Evolutionary conservation across 2,113 vertebrate genomes (phyloP).

Genomic region (Cyprinodon brontotheroides): DNA sequence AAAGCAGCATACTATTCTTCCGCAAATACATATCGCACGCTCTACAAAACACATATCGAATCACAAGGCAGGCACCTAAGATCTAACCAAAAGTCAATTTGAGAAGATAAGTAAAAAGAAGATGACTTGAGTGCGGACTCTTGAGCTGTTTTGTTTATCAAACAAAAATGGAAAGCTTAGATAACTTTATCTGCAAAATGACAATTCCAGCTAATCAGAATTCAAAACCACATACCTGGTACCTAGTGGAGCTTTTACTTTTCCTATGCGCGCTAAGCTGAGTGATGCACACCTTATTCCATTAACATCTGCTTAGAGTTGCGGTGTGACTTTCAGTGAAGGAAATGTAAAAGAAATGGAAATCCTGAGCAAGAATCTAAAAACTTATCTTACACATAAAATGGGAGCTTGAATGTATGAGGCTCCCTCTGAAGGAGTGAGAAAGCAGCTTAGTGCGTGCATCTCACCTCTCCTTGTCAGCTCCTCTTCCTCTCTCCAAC

Average conservation of each 20-base stretch:
- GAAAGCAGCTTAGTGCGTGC: slow-evolving; percentile 40
- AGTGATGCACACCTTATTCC: no score
- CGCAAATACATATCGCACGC: no score
- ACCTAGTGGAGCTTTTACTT: no score
- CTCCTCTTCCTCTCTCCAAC: slow-evolving; percentile 10
- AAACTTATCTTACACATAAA: slow-evolving; percentile 43
- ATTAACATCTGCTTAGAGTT: slow-evolving; percentile 42
- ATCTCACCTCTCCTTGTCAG: slow-evolving; percentile 1
- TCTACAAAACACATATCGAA: slow-evolving; percentile 45
- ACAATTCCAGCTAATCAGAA: slow-evolving; percentile 26
- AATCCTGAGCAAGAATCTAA: slow-evolving; percentile 45
- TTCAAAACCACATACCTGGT: slow-evolving; percentile 14
- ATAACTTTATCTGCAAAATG: slow-evolving; percentile 24
- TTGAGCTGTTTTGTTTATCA: slow-evolving; percentile 30
- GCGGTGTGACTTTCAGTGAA: slow-evolving; percentile 22
- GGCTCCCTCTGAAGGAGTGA: slow-evolving; percentile 73
- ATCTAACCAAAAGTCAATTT: slow-evolving; percentile 24
- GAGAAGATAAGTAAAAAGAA: slow-evolving; percentile 17
- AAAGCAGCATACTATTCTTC: no score
- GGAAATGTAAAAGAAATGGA: slow-evolving; percentile 32
- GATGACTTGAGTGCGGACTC: no score
- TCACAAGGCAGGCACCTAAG: slow-evolving; percentile 39
- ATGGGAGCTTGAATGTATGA: slow-evolving; percentile 47
- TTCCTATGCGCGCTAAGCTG: no score
- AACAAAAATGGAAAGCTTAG: slow-evolving; percentile 27